Evolutionary conservation across 2,113 vertebrate species (phyloP).

Genomic region (Eurypyga helias): DNA sequence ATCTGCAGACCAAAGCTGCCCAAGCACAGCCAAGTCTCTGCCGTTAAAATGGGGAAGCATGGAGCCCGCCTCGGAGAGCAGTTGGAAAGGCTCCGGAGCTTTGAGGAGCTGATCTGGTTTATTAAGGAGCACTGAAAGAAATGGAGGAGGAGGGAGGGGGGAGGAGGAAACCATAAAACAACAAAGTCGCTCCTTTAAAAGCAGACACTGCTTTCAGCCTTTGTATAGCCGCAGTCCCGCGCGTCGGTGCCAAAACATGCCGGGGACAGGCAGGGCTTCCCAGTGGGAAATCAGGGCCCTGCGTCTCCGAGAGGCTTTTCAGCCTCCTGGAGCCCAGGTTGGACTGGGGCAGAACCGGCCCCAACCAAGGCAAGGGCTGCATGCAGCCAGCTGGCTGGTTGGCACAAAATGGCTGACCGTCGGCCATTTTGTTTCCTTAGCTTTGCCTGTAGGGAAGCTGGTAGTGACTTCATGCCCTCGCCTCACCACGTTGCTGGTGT

Average conservation of each 20-base stretch:
- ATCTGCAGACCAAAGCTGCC: neutral
- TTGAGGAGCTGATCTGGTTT: conserved; percentile 56
- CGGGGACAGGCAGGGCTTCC: neutral
- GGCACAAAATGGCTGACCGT: conserved; percentile 67
- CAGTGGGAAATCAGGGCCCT: neutral
- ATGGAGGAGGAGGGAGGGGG: neutral
- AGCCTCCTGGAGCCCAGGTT: neutral
- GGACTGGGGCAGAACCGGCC: neutral
- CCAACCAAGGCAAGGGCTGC: neutral
- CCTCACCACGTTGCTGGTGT: neutral
- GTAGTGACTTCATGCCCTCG: accelerated
- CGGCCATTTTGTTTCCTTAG: conserved; percentile 66
- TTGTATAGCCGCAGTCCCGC: neutral
- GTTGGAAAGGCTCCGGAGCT: neutral
- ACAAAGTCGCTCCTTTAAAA: conserved; percentile 49
- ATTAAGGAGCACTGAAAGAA: conserved; percentile 50
- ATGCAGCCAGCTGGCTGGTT: neutral
- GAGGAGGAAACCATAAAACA: conserved; percentile 50
- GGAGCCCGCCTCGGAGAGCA: neutral
- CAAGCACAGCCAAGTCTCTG: neutral
- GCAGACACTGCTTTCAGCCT: conserved; percentile 51
- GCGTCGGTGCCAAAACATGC: neutral
- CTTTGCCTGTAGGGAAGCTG: neutral
- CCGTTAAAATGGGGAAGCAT: neutral
- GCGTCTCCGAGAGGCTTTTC: neutral